Evolutionary conservation across 2,113 vertebrate genomes (phyloP), one percentile per base, ranked within the genome.

Genomic region (Neomonachus schauinslandi): DNA sequence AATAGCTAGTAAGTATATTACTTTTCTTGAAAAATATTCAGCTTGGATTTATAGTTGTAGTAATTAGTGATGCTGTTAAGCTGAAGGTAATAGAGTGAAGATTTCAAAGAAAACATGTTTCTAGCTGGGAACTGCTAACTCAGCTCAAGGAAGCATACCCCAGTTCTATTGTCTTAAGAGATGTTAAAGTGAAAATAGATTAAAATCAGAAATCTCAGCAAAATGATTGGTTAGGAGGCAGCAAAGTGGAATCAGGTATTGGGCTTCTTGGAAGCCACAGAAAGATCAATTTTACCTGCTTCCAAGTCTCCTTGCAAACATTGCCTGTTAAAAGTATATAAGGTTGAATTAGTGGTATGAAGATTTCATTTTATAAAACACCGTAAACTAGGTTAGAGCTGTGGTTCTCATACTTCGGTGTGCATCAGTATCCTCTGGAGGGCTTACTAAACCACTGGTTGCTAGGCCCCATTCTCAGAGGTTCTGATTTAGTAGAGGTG

Each of bases 11-110:
- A 72, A 83, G 14, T 71, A 11, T 24, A 88, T 86, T 36, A 76
- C 21, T 83, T 89, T 93, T 72, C 21, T 85, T 92, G 74, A 59
- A 67, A 92, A 69, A 53, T 91, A n/a, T 61, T 69, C 42, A 85
- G 1, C 21, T 85, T 89, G 53, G 3, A 31, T 46, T 69, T 76
- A 24, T 31, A 22, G 39, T 69, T 53, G 19, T 5, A 63, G 28
- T 95, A 85, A 72, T 83, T 46, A 88, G 63, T 96, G 46, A 57
- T 51, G 72, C 26, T 76, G 15, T 65, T n/a, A 71, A 91, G 46
- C 24, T 26, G 85, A 94, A 82, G 11, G 42, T 49, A 87, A 89
- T 61, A 42, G 36, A 6, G 33, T 61, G 10, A 82, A 71, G 72
- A 55, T 77, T 86, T 82, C 51, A 55, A 9, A 49, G 26, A 89